Conservation (phyloP, 2,888 invertebrate species). For the Eupithecia subfuscata region DNA sequence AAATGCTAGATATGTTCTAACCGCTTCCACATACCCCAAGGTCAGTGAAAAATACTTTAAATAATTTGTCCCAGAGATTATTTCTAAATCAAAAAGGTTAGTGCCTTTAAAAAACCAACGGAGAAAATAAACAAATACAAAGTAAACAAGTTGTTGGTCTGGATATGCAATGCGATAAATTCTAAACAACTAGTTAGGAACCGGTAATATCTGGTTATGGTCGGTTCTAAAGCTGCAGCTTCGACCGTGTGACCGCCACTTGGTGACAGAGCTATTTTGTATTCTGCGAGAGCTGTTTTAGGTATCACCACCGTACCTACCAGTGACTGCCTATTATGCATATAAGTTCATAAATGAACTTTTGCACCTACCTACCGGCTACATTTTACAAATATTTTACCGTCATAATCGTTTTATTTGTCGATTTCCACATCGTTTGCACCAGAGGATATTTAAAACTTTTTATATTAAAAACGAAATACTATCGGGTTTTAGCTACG, state of each 20-base stretch:
- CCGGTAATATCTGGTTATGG: slow-evolving; percentile 9
- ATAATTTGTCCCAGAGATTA: neutral
- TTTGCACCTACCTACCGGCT: neutral
- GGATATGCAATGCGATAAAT: slow-evolving; percentile 8
- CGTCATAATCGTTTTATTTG: neutral
- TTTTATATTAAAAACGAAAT: neutral
- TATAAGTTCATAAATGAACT: too few species aligned
- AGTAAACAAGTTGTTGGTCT: slow-evolving; percentile 1
- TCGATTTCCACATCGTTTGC: neutral
- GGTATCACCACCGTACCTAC: neutral
- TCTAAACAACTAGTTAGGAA: slow-evolving; percentile 6
- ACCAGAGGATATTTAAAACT: neutral
- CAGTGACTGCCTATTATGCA: too few species aligned
- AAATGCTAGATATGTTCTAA: neutral
- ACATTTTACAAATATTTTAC: neutral
- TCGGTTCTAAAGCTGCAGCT: neutral
- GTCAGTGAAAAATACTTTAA: neutral
- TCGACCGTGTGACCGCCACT: slow-evolving; percentile 1
- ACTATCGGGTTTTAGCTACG: neutral
- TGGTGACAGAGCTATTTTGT: neutral
- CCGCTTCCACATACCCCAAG: neutral
- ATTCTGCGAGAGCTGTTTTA: neutral
- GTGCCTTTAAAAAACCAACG: neutral
- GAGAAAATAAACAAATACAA: slow-evolving; percentile 5
- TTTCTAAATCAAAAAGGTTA: neutral